phyloP scores from a whole-genome alignment of 2,797 vertebrate genomes.

The Allochrocebus solatus region DNA sequence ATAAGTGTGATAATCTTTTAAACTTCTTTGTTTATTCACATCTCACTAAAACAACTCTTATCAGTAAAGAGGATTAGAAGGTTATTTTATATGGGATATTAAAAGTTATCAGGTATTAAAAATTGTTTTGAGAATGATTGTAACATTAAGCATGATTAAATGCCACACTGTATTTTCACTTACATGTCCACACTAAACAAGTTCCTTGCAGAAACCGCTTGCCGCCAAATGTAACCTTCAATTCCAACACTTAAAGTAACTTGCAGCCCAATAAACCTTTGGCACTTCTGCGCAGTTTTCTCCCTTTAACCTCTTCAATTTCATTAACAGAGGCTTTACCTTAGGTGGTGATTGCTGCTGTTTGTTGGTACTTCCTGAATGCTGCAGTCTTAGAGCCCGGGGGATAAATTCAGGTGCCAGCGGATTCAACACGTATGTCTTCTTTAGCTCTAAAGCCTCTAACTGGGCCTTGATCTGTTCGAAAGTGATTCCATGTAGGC shows the following conservation, averaged over 20 bases:
- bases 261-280: background rate
- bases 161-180: background rate
- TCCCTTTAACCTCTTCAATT: background rate
- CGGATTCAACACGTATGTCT: slow-evolving; percentile 98
- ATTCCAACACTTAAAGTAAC: background rate
- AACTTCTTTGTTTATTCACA: background rate
- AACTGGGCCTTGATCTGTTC: slow-evolving; percentile 98
- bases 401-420: slow-evolving; percentile 99
- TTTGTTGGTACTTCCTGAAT: slow-evolving; percentile 86
- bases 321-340: slow-evolving; percentile 82
- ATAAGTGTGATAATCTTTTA: background rate
- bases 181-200: background rate
- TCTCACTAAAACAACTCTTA: background rate
- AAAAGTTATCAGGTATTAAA: background rate
- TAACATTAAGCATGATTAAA: background rate
- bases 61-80: background rate
- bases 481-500: slow-evolving; percentile 98
- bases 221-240: background rate
- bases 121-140: background rate
- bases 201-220: slow-evolving; percentile 25
- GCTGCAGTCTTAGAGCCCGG: slow-evolving; percentile 94
- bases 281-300: background rate
- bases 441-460: slow-evolving; percentile 98
- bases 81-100: background rate
- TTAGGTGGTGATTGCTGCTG: slow-evolving; percentile 96